Evolutionary conservation across 2,113 vertebrate genomes (phyloP).

Genomic region (Phaetusa simplex): DNA sequence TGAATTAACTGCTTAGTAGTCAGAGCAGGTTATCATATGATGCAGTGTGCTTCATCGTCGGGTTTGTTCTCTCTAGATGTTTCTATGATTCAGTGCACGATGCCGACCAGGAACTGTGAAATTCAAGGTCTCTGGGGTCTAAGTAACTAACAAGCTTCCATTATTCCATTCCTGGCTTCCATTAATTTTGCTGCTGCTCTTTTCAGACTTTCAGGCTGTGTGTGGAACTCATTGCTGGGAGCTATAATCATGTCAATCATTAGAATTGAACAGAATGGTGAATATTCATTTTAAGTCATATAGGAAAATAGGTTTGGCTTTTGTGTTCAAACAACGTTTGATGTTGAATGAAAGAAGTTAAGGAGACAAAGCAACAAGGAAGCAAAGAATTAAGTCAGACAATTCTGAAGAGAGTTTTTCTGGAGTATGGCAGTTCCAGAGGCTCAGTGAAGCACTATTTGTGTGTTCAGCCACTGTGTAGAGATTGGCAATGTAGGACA

Average conservation of each 20-base stretch:
- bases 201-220: neutral
- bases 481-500: neutral
- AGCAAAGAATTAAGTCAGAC: neutral
- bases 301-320: neutral
- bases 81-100: neutral
- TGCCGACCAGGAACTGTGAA: neutral
- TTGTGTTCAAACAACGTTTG: neutral
- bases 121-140: neutral
- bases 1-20: neutral
- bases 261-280: neutral
- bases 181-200: conserved; percentile 10
- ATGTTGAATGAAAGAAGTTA: neutral
- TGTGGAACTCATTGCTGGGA: neutral
- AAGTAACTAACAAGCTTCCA: neutral
- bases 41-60: neutral
- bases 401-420: neutral
- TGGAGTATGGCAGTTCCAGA: neutral
- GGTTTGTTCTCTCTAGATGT: neutral
- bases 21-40: neutral
- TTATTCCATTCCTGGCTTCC: neutral
- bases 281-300: neutral
- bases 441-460: neutral
- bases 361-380: neutral
- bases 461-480: neutral
- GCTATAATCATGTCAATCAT: neutral